phyloP scores from a whole-genome alignment of 30 jellyfish, hydroid and myxozoan genomes.

The Mastigias papua region DNA sequence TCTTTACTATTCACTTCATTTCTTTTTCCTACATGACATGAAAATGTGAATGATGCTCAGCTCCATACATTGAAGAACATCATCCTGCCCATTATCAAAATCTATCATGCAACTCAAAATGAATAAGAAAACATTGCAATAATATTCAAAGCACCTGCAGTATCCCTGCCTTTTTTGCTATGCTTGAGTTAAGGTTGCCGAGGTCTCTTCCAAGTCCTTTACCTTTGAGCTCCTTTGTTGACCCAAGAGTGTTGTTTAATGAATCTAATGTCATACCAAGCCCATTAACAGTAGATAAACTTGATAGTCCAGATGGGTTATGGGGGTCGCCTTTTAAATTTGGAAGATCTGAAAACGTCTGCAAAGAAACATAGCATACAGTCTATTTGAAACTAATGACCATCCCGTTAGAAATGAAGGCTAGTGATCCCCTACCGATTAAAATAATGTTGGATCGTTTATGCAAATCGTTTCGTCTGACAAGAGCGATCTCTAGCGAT shows the following conservation, averaged over 20 bases:
- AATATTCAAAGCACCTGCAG: not conserved
- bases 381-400: too few relatives aligned
- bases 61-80: too few relatives aligned
- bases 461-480: too few relatives aligned
- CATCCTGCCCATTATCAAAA: too few relatives aligned
- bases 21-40: too few relatives aligned
- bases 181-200: slow-evolving; percentile 31
- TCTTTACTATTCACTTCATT: too few relatives aligned
- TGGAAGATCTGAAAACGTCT: slow-evolving; percentile 36
- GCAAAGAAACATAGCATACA: not conserved
- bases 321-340: slow-evolving; percentile 53
- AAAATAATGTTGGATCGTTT: too few relatives aligned
- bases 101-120: not conserved
- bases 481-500: too few relatives aligned
- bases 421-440: too few relatives aligned
- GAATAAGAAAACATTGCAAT: not conserved
- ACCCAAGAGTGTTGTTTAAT: slow-evolving; percentile 54
- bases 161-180: not conserved
- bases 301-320: slow-evolving; percentile 49
- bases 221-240: slow-evolving; percentile 54
- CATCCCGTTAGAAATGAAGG: too few relatives aligned
- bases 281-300: slow-evolving; percentile 29
- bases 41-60: too few relatives aligned
- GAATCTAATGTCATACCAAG: slow-evolving; percentile 68
- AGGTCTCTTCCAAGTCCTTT: slow-evolving; percentile 13